Conservation (phyloP, 2,113 vertebrate genomes). For the Passer domesticus region DNA sequence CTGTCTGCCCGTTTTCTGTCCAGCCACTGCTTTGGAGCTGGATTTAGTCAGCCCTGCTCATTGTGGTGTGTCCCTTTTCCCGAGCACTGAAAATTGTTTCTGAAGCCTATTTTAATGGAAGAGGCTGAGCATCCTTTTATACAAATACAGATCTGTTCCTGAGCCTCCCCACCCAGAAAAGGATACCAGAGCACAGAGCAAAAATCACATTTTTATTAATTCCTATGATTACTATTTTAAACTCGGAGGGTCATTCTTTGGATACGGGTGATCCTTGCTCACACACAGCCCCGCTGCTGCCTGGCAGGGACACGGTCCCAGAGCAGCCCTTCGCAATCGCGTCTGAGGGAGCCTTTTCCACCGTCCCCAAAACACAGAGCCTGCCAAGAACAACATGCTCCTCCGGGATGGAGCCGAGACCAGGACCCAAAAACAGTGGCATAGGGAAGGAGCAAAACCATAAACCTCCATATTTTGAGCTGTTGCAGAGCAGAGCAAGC, state of each 20-base stretch:
- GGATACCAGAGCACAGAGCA: background rate
- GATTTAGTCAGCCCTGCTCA: background rate
- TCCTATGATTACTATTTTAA: background rate
- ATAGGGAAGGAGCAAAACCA: background rate
- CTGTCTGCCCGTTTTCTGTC: background rate
- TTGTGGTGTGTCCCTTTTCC: background rate
- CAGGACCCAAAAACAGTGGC: background rate
- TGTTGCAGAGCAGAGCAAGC: background rate
- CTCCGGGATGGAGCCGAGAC: accelerated
- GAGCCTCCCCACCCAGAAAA: background rate
- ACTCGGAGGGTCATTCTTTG: accelerated
- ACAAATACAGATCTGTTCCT: background rate
- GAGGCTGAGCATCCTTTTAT: background rate
- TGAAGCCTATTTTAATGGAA: background rate
- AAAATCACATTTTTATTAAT: background rate
- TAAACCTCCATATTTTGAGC: background rate
- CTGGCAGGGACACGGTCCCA: background rate
- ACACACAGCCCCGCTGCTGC: background rate
- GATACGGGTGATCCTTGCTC: background rate
- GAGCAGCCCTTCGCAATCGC: background rate
- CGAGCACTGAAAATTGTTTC: background rate
- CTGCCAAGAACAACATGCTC: background rate
- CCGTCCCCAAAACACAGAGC: background rate
- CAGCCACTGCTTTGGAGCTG: background rate
- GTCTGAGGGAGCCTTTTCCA: background rate